phyloP scores from a whole-genome alignment of 2,113 vertebrate species.

The Anoura caudifer region DNA sequence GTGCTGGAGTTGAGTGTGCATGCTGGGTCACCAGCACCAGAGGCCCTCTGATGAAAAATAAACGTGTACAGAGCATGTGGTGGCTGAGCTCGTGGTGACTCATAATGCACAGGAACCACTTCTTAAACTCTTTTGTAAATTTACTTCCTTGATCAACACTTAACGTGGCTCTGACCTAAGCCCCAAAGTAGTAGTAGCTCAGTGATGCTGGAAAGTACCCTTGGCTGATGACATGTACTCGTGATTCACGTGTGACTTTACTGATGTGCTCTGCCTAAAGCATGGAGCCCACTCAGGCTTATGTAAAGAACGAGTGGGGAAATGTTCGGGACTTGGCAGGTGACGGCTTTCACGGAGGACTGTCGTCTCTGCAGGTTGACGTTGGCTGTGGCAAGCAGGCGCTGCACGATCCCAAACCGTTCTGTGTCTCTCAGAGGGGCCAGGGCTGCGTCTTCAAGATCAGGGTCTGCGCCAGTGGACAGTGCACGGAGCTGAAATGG shows the following conservation, averaged over 20 bases:
- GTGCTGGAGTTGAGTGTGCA: neutral
- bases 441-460: slow-evolving; percentile 70
- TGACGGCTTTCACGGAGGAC: slow-evolving; percentile 78
- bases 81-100: neutral
- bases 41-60: neutral
- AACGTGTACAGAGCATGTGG: neutral
- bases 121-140: neutral
- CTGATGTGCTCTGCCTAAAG: slow-evolving; percentile 68
- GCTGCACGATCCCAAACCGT: slow-evolving; percentile 75
- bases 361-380: slow-evolving; percentile 81
- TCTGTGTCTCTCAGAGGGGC: slow-evolving; percentile 77
- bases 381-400: slow-evolving; percentile 82
- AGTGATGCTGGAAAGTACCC: neutral
- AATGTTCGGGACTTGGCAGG: slow-evolving; percentile 67
- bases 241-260: neutral
- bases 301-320: slow-evolving; percentile 86
- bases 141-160: neutral
- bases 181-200: neutral
- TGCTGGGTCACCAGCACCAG: neutral
- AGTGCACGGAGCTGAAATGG: slow-evolving; percentile 82
- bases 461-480: slow-evolving; percentile 70
- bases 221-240: neutral
- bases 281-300: slow-evolving; percentile 82
- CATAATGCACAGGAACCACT: neutral
- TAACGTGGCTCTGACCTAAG: neutral